Conservation (phyloP, 2,797 vertebrate genomes). For the Hapalemur alaotrensis region DNA sequence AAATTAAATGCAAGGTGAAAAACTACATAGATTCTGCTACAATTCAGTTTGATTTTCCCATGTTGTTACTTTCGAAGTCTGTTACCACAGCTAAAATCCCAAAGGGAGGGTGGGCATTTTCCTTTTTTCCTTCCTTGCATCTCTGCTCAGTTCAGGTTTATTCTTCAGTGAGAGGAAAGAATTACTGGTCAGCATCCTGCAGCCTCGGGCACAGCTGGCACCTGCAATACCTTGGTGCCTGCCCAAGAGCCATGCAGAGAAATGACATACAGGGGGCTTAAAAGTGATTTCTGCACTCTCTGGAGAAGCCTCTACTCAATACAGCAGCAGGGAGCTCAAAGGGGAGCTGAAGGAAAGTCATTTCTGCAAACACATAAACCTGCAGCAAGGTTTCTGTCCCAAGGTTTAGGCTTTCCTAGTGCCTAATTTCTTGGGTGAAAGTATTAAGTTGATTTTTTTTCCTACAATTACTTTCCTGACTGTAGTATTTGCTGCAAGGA, state of each 20-base stretch:
- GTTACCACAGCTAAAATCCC: not conserved
- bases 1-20: conserved; percentile 29
- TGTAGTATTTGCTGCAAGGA: not conserved
- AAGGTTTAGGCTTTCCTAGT: not conserved
- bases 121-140: not conserved
- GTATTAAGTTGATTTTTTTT: not conserved
- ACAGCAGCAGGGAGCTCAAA: not conserved
- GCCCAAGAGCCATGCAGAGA: conserved; percentile 28
- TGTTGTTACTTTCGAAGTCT: not conserved
- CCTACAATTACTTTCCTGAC: not conserved
- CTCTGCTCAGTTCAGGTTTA: conserved; percentile 44
- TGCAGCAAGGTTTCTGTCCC: not conserved
- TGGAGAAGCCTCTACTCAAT: not conserved
- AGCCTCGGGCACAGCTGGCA: conserved; percentile 29
- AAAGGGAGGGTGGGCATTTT: not conserved
- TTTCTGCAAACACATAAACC: not conserved
- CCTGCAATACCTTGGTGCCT: conserved; percentile 28
- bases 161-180: conserved; percentile 28
- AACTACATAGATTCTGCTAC: not conserved
- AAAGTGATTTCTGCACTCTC: not conserved
- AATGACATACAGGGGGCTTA: not conserved
- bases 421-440: not conserved
- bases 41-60: not conserved
- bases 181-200: not conserved
- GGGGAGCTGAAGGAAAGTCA: not conserved